Evolutionary conservation across 53 echinoderm and acorn worm genomes (phyloP).

Genomic region (Holothuria scabra): DNA sequence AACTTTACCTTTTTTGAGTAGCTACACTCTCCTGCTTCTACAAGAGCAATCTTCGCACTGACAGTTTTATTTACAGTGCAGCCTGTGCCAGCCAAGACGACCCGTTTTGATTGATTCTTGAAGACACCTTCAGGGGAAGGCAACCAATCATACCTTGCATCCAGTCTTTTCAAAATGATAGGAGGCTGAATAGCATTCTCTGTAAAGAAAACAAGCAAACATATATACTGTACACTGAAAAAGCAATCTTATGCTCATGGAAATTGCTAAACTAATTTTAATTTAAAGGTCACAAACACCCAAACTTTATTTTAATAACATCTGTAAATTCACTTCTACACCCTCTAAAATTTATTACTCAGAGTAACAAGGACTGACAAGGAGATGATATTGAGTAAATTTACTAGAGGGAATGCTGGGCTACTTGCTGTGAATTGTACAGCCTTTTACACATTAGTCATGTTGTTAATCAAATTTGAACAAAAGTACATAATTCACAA

Average conservation of each 20-base stretch:
- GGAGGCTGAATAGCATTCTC: slow-evolving; percentile 18
- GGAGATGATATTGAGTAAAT: too few relatives aligned
- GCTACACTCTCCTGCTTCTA: slow-evolving; percentile 73
- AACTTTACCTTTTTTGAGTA: slow-evolving; percentile 70
- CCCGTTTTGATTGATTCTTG: slow-evolving; percentile 56
- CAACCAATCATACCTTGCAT: slow-evolving; percentile 89
- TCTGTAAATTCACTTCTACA: too few relatives aligned
- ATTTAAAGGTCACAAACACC: too few relatives aligned
- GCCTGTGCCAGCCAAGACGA: slow-evolving; percentile 64
- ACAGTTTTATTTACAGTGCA: slow-evolving; percentile 59
- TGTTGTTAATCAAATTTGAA: too few relatives aligned
- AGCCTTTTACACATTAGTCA: too few relatives aligned
- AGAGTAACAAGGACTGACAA: too few relatives aligned
- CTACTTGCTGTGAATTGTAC: too few relatives aligned
- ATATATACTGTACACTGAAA: neutral
- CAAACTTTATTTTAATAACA: too few relatives aligned
- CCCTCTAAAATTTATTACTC: too few relatives aligned
- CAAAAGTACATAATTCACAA: too few relatives aligned
- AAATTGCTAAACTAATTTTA: too few relatives aligned
- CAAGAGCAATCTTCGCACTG: slow-evolving; percentile 69
- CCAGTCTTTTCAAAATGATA: slow-evolving; percentile 78
- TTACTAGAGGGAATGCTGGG: too few relatives aligned
- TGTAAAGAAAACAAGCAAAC: neutral
- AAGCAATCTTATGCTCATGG: neutral
- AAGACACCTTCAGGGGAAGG: slow-evolving; percentile 71